Conservation (phyloP, 2,113 vertebrate genomes). For the Rhadina sibilatrix region DNA sequence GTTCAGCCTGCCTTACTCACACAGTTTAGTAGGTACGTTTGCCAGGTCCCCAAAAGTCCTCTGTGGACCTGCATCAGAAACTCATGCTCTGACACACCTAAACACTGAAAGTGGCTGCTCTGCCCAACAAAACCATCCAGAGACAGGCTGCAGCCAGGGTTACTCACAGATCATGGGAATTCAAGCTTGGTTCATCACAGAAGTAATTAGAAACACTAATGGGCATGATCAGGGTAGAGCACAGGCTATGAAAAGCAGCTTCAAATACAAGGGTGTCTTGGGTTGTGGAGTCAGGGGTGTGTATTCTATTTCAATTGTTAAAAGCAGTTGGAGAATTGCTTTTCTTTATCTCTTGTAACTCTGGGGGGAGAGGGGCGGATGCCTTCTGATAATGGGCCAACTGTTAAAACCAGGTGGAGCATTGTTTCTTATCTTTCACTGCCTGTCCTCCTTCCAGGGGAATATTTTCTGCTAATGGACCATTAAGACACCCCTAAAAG, state of each 20-base stretch:
- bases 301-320: too few relatives aligned
- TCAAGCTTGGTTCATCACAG: neutral
- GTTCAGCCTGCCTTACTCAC: neutral
- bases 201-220: neutral
- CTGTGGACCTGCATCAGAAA: neutral
- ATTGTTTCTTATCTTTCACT: too few relatives aligned
- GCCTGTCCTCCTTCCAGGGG: too few relatives aligned
- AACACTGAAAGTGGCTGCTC: neutral
- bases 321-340: too few relatives aligned
- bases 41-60: neutral
- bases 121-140: neutral
- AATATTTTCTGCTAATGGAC: too few relatives aligned
- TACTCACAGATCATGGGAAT: neutral
- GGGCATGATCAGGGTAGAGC: neutral
- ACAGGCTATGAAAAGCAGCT: neutral
- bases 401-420: too few relatives aligned
- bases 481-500: too few relatives aligned
- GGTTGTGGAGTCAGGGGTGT: too few relatives aligned
- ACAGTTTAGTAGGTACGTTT: neutral
- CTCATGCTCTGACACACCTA: neutral
- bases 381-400: too few relatives aligned
- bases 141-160: neutral
- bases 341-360: too few relatives aligned
- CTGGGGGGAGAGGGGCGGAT: too few relatives aligned
- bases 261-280: too few relatives aligned